A percentile compares a stretch with the other conserved stretches of the same genome.
These are phyloP conservation scores for Diachasmimorpha longicaudata DNA, from an alignment of 1,140 invertebrate species.

Conservation along the genomic window DNA sequence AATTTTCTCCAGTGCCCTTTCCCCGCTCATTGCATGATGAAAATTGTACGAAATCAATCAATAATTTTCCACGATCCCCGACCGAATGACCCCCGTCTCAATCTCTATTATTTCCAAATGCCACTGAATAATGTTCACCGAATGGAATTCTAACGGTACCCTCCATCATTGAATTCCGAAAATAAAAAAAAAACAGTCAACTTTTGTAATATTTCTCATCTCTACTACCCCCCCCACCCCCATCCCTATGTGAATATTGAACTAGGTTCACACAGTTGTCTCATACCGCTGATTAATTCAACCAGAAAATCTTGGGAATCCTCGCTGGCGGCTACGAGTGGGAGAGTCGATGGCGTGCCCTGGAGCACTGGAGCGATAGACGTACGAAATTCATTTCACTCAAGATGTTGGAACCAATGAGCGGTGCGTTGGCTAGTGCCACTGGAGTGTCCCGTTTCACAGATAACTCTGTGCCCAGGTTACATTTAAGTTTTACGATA, in stretches of 20 bases:
- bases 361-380: not conserved
- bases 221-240: not conserved
- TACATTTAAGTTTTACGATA: conserved; percentile 38
- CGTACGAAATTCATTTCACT: conserved; percentile 6
- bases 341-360: not conserved
- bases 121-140: not conserved
- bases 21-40: too few species aligned
- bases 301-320: conserved; percentile 23
- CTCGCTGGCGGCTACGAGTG: not conserved
- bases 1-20: too few species aligned
- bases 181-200: not conserved
- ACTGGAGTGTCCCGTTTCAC: conserved; percentile 35
- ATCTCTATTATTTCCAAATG: not conserved
- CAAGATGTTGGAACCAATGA: not conserved
- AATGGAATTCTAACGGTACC: conserved; percentile 18
- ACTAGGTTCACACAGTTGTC: not conserved
- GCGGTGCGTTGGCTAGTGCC: not conserved
- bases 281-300: conserved; percentile 21
- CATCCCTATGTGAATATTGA: conserved; percentile 11
- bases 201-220: conserved; percentile 5
- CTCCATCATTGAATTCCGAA: not conserved
- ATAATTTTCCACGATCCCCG: not conserved
- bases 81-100: not conserved
- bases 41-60: not conserved
- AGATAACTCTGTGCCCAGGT: conserved; percentile 24